Conservation (phyloP, 2,113 vertebrate genomes). For the Embiotoca jacksoni region DNA sequence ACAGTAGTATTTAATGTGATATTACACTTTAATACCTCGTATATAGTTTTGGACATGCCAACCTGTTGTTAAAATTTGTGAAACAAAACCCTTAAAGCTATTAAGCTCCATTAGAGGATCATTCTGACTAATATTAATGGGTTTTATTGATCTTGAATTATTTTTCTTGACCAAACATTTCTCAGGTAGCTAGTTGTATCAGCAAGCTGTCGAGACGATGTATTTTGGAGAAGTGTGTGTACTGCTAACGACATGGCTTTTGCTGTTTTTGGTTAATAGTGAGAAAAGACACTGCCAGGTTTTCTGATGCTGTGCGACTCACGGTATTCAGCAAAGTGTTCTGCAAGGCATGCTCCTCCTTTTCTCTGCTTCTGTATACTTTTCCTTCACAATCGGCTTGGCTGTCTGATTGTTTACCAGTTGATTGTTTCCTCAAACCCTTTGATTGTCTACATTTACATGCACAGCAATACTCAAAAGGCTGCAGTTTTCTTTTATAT, state of each 20-base stretch:
- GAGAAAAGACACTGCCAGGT: constrained; percentile 66
- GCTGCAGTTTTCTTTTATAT: not conserved
- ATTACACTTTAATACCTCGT: not conserved
- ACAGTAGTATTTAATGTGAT: not conserved
- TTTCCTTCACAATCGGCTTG: constrained; percentile 64
- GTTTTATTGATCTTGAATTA: not conserved
- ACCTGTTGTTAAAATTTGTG: constrained; percentile 8
- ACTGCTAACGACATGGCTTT: constrained; percentile 55
- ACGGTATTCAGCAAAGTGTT: constrained; percentile 64
- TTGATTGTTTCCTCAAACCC: constrained; percentile 60
- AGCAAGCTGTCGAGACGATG: constrained; percentile 18
- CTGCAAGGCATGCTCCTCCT: constrained; percentile 74
- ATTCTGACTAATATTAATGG: too few species aligned
- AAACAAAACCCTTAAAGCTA: not conserved
- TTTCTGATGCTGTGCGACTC: constrained; percentile 73
- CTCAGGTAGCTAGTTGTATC: constrained; percentile 39
- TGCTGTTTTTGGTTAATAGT: constrained; percentile 39
- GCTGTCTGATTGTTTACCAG: constrained; percentile 69
- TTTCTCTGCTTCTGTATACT: constrained; percentile 54
- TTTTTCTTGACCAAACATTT: constrained; percentile 42
- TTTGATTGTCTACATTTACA: constrained; percentile 66
- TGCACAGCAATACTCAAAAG: constrained; percentile 56
- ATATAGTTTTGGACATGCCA: not conserved
- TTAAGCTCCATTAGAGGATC: too few species aligned
- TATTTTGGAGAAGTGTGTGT: constrained; percentile 34